These are phyloP conservation scores for Agriotes lineatus DNA, from an alignment of 2,888 invertebrate species.

Conservation along the genomic window DNA sequence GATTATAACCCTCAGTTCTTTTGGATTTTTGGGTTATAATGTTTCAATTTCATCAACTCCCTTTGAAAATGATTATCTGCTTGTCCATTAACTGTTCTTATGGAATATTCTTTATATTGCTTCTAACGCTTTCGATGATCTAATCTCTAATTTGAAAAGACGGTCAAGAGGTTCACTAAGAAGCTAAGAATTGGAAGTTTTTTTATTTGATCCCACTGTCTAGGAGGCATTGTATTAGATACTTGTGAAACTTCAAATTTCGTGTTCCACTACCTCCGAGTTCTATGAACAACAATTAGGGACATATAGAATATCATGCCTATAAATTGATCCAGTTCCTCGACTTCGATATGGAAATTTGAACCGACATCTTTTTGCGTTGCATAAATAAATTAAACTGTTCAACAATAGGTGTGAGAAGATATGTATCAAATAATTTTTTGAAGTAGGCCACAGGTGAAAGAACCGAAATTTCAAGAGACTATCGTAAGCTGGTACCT, in stretches of 20 bases:
- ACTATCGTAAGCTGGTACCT: too few species aligned
- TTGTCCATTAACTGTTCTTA: too few species aligned
- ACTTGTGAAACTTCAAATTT: not conserved
- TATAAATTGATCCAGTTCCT: conserved; percentile 3
- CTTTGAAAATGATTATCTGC: too few species aligned
- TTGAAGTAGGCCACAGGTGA: too few species aligned
- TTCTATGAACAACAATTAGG: not conserved
- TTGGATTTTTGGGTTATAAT: too few species aligned
- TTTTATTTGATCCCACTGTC: conserved; percentile 4
- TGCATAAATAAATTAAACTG: not conserved
- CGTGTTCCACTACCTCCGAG: not conserved
- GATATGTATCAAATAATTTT: too few species aligned
- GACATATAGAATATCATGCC: conserved; percentile 2
- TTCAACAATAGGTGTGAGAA: not conserved
- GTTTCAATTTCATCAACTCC: too few species aligned
- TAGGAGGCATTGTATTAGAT: not conserved
- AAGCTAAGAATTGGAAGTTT: not conserved
- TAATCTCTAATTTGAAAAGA: not conserved
- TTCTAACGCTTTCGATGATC: not conserved
- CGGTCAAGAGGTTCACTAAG: not conserved
- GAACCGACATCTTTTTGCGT: not conserved
- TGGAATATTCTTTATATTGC: not conserved
- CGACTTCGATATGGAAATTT: not conserved
- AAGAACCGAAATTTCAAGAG: too few species aligned
- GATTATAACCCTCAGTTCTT: too few species aligned